Evolutionary conservation across 2,797 vertebrate species (phyloP), one percentile per base, ranked within the genome.

Genomic region (Lithobates sylvaticus): DNA sequence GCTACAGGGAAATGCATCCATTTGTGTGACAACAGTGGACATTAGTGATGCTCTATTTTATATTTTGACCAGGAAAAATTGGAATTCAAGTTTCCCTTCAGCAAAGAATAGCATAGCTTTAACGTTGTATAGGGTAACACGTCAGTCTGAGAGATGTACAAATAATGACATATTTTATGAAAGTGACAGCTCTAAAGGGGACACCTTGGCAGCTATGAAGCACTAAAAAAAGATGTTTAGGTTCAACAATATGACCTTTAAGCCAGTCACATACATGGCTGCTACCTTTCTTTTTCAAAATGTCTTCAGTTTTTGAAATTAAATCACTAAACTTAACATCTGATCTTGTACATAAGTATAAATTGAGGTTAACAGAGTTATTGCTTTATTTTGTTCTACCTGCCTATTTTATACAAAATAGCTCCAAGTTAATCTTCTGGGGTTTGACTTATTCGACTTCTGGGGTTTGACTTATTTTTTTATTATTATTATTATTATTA

Each of bases 161-260:
- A 67, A 26, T 67, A 67, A 67, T 67, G 65, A 67, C 26, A 67
- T 67, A 67, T 67, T 23, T 27, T 67, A 67, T 67, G 26, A 67
- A 67, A 67, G n/a, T 67, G 65, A 67, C 65, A 67, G 65, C 65
- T 26, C 65, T 67, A 67, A 67, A 26, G 65, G 65, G 65, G 65
- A 67, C 65, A 67, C 65, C 2, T 29, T 67, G 65, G 27, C 26
- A 67, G 65, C 65, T 67, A 67, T 67, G 65, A 29, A 9, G 27
- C 3, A 13, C 65, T 29, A 67, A 27, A 29, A 67, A n/a, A 27
- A 26, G 10, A 67, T 67, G 65, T 29, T 67, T 3, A 67, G 65
- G 27, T 67, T 29, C 27, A 67, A 12, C 65, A 67, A 15, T 67
- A 29, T 67, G 26, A 67, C 26, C 65, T 61, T 61, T 61, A 61